phyloP scores from a whole-genome alignment of 2,113 vertebrate species.

The Varanus salvator region DNA sequence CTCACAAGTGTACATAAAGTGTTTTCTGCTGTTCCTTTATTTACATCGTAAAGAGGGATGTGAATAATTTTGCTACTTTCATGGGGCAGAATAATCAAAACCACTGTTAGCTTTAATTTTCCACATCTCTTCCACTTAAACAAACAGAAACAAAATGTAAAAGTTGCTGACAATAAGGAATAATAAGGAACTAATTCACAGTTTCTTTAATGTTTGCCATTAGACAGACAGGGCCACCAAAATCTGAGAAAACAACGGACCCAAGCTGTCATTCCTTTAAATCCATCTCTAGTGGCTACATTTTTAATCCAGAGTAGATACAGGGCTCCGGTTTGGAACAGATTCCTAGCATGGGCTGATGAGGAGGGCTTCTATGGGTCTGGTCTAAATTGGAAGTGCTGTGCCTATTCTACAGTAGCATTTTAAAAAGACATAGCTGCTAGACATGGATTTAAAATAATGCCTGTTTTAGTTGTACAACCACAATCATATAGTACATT shows the following conservation, averaged over 20 bases:
- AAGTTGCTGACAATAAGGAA: constrained; percentile 9
- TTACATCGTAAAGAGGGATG: background rate
- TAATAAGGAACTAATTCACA: constrained; percentile 28
- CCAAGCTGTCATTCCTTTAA: no score
- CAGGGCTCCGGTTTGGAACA: no score
- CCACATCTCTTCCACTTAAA: background rate
- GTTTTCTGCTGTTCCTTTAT: background rate
- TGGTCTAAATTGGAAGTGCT: no score
- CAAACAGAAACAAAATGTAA: constrained; percentile 3
- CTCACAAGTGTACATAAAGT: background rate
- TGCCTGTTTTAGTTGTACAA: constrained; percentile 21
- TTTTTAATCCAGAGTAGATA: no score
- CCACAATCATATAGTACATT: background rate
- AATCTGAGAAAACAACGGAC: constrained; percentile 1
- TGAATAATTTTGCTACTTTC: constrained; percentile 17
- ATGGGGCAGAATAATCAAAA: constrained; percentile 2
- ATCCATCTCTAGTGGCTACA: no score
- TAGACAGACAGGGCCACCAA: constrained; percentile 2
- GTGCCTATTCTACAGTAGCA: no score
- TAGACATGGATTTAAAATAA: no score
- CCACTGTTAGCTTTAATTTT: constrained; percentile 55
- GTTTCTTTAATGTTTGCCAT: constrained; percentile 38
- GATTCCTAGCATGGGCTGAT: no score
- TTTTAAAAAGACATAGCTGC: no score
- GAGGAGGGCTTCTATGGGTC: no score